These are phyloP conservation scores for Ephestia elutella DNA, from an alignment of 1,140 invertebrate species.

Conservation along the genomic window DNA sequence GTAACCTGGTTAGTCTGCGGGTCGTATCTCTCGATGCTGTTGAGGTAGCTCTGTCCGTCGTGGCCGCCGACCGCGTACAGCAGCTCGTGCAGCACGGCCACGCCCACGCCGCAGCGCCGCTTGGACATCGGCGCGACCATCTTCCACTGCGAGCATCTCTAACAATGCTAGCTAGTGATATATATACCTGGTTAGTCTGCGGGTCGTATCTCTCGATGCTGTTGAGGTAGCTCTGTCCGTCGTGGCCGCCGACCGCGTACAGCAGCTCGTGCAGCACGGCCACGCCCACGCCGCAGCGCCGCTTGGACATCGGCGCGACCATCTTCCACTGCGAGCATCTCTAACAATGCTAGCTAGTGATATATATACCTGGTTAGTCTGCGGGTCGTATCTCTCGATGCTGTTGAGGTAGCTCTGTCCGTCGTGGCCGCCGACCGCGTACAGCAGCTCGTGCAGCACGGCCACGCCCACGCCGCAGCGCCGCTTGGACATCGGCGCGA, in stretches of 20 bases:
- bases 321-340: constrained; percentile 98
- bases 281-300: constrained; percentile 97
- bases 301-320: constrained; percentile 98
- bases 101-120: constrained; percentile 96
- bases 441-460: constrained; percentile 96
- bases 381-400: constrained; percentile 87
- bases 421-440: constrained; percentile 85
- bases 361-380: constrained; percentile 60
- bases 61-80: constrained; percentile 91
- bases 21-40: constrained; percentile 82
- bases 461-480: constrained; percentile 98
- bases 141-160: constrained; percentile 97
- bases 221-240: constrained; percentile 19
- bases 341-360: too few species aligned
- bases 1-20: constrained; percentile 75
- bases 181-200: constrained; percentile 59
- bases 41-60: constrained; percentile 19
- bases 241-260: constrained; percentile 88
- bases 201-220: constrained; percentile 87
- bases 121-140: constrained; percentile 99
- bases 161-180: too few species aligned
- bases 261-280: constrained; percentile 97
- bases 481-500: constrained; percentile 97
- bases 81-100: constrained; percentile 97
- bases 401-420: constrained; percentile 19